Evolutionary conservation across 2,888 invertebrate genomes (phyloP), one percentile per base, ranked within the genome.

Genomic region (Adelognathus sp.): DNA sequence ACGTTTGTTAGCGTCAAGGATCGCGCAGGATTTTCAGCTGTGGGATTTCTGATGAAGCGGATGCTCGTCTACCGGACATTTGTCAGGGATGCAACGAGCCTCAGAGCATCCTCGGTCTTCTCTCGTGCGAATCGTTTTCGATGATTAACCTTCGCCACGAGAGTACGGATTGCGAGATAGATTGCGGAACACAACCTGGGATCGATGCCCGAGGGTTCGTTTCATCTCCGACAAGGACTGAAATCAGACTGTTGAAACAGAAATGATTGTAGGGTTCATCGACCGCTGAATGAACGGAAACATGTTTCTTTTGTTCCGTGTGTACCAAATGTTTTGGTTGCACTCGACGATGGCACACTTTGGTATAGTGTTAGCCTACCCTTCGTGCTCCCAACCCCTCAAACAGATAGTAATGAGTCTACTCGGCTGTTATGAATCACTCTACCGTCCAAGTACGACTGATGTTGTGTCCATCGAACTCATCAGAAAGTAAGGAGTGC

Each of bases 91-190:
- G 78, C 77, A 63, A 64, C 80, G 61, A 83, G 74, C 72, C 72
- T 58, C 54, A 60, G 78, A 75, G 50, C 52, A 60, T 78, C n/a
- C 79, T 80, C 80, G 73, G 76, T 81, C 75, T 80, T 77, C 80
- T 69, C 61, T 76, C 70, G 54, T 70, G 63, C 77, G 73, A 80
- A 82, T 82, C 81, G 74, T 85, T 85, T 77, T 73, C 81, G 83
- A 83, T 86, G 85, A 85, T 87, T 85, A 84, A 63, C 50, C 81
- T 64, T 54, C 64, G 67, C 66, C 74, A 60, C 66, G 44, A 76
- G 78, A 75, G 63, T 18, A 50, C 33, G 41, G 9, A 33, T 33
- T 18, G 14, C 24, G 29, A 50, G 29, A 21, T 41, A 36, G 36
- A 39, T 27, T 7, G 9, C 36, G 21, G 16, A 46, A 24, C 11